Base-by-base conservation (phyloP, 2,113 vertebrate genomes). In the Scartelaos histophorus region DNA sequence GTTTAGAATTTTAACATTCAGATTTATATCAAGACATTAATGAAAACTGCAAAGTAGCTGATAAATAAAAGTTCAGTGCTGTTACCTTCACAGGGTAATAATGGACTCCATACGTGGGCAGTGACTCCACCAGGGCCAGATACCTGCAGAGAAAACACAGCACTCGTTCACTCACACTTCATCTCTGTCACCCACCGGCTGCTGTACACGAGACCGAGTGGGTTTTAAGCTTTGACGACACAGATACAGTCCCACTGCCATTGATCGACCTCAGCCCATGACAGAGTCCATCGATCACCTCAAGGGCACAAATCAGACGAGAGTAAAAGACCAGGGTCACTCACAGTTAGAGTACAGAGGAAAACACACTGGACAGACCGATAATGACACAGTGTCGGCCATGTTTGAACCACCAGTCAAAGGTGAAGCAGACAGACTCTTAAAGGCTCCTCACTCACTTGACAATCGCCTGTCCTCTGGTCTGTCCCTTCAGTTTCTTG, bases 41-140 rank as follows among this genome's bases (percentile, higher is more conserved):
- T 69, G 62, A 60, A 19, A 35, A 67, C 46, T 46, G 61, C 69
- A 65, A 82, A 85, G 78, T 75, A 78, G 64, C 69, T 71, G 71
- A 62, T 45, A 67, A 71, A 77, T 38, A 25, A 71, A 19, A 49
- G 66, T 62, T 76, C 34, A n/a, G 24, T 70, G 19, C 71, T 57
- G 82, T 94, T 93, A 99, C 98, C 98, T 99, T 98, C 80, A 99
- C 97, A 93, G 94, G 94, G 72, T 97, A 99, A 86, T 98, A 99
- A 95, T 99, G 98, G 86, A 99, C 95, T 91, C 98, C 98, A 47
- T 99, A 99, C 70, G 97, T 96, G 56, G 97, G 96, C 80, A 97
- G 92, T 70, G 95, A 95, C 94, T 98, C 96, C 71, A 97, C 96
- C 78, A 98, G 92, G 89, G 95, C 94, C 91, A 99, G 95, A 90